phyloP scores from a whole-genome alignment of 2,797 vertebrate genomes.

The Taenioides sp. region DNA sequence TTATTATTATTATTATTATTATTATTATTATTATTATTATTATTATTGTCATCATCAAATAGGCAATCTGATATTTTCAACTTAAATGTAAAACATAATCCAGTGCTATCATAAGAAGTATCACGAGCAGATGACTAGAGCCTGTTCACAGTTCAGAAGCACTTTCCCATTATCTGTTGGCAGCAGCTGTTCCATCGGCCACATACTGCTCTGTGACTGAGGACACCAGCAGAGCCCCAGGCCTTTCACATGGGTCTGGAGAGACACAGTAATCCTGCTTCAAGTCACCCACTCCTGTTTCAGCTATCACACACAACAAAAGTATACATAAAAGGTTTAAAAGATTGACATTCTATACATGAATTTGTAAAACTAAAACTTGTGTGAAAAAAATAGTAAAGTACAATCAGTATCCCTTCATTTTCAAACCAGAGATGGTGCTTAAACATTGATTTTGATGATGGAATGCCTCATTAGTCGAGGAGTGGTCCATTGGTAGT shows the following conservation, averaged over 20 bases:
- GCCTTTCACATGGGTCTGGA: slow-evolving; percentile 41
- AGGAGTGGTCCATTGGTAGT: not conserved
- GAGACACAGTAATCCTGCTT: slow-evolving; percentile 45
- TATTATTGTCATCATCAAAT: not conserved
- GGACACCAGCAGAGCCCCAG: slow-evolving; percentile 53
- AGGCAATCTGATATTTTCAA: not conserved
- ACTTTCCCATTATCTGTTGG: slow-evolving; percentile 49
- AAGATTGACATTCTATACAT: not conserved
- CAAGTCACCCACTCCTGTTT: slow-evolving; percentile 41
- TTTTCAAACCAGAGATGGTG: no score
- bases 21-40: no score
- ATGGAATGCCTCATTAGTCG: not conserved
- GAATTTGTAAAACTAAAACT: not conserved
- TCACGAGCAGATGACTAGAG: not conserved
- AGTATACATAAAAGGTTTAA: not conserved
- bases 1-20: no score
- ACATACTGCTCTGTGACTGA: slow-evolving; percentile 49
- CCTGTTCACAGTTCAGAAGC: slow-evolving; percentile 6
- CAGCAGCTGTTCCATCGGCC: slow-evolving; percentile 55
- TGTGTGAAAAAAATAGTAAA: no score
- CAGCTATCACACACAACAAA: not conserved
- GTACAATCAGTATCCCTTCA: no score
- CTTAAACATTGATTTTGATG: slow-evolving; percentile 5
- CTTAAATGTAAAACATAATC: not conserved
- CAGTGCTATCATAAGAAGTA: not conserved